phyloP scores from a whole-genome alignment of 2,113 vertebrate genomes.

The Pogona vitticeps region DNA sequence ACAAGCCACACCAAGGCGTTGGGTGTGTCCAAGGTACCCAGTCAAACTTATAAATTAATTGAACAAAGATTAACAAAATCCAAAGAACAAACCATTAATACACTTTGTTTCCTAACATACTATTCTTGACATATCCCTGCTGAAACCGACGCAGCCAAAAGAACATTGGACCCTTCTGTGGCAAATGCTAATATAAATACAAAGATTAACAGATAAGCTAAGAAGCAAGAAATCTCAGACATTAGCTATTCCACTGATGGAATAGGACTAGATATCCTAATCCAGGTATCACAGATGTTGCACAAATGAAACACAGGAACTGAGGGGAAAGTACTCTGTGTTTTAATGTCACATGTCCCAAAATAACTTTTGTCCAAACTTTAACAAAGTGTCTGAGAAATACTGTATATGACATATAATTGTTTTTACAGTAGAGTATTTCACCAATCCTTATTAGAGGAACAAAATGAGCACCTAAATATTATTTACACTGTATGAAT shows the following conservation, averaged over 20 bases:
- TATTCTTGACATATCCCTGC: conserved; percentile 11
- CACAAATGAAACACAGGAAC: background rate
- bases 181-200: background rate
- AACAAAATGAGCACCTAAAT: background rate
- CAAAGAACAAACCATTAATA: background rate
- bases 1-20: background rate
- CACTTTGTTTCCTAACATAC: background rate
- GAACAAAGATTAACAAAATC: background rate
- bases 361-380: conserved; percentile 6
- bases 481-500: background rate
- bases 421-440: background rate
- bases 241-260: conserved; percentile 2
- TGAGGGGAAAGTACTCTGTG: background rate
- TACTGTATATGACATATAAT: background rate
- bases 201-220: background rate
- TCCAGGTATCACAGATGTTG: conserved; percentile 20
- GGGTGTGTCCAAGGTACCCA: background rate
- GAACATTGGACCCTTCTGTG: background rate
- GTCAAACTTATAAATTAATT: background rate
- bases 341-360: conserved; percentile 30
- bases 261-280: conserved; percentile 36
- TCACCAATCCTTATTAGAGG: background rate
- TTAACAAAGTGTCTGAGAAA: background rate
- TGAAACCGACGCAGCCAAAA: background rate
- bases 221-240: conserved; percentile 32